These are phyloP conservation scores for Tetramorium parvispinum DNA, from an alignment of 1,140 invertebrate genomes.

Conservation along the genomic window DNA sequence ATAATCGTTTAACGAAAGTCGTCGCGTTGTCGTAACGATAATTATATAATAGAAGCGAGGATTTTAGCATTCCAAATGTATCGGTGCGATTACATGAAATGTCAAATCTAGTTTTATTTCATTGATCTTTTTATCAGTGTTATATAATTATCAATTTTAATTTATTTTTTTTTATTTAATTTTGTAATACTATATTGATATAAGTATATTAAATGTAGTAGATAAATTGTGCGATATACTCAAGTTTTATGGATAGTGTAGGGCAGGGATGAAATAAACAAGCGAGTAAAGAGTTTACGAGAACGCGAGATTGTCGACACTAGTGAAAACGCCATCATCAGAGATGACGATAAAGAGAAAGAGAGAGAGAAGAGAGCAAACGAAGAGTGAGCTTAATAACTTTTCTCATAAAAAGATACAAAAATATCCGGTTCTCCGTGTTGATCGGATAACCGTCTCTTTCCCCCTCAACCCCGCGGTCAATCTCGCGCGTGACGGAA, in stretches of 20 bases:
- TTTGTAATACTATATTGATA: background rate
- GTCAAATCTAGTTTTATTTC: background rate
- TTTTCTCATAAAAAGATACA: constrained; percentile 16
- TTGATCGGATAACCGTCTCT: background rate
- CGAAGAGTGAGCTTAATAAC: constrained; percentile 29
- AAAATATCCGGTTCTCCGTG: constrained; percentile 5
- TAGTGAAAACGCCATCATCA: background rate
- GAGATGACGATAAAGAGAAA: constrained; percentile 8
- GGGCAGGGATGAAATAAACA: background rate
- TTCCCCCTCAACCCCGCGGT: background rate
- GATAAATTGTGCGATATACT: background rate
- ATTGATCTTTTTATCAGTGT: background rate
- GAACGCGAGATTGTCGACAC: background rate
- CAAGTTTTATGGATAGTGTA: background rate
- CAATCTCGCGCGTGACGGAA: constrained; percentile 16
- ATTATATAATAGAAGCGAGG: constrained; percentile 36
- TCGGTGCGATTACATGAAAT: background rate
- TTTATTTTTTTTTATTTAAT: background rate
- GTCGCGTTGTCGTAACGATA: constrained; percentile 36
- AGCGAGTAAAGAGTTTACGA: background rate
- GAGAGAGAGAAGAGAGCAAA: background rate
- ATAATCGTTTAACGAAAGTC: constrained; percentile 47
- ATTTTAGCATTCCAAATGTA: constrained; percentile 7
- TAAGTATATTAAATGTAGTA: background rate
- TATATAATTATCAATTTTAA: background rate